Evolutionary conservation across 2,888 invertebrate genomes (phyloP), one percentile per base, ranked within the genome.

Genomic region (Atethmia centrago): DNA sequence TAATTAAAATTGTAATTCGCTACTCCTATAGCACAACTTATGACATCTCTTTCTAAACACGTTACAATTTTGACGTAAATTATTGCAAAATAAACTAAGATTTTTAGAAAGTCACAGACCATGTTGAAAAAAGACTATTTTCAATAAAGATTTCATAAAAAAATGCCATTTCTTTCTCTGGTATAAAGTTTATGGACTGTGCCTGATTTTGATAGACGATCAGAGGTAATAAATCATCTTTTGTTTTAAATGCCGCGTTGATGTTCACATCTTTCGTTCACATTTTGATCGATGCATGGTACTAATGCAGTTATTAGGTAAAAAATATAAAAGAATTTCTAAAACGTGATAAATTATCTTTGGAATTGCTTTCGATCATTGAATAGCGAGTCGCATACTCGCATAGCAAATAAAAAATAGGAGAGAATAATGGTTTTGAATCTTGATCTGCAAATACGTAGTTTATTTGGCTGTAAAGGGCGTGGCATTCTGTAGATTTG

Each of bases 1-100:
- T 85, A 87, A 72, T 92, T 91, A 49, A 94, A 94, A 80, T 94
- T 89, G 4, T 79, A 65, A 69, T 94, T 94, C 2, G 92, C 92
- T 56, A 95, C 89, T 77, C 91, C 86, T 28, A 88, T 71, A 3
- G 90, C 92, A 77, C 90, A 90, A 63, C 87, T 79, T 12, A 92
- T 82, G 3, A 93, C 74, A 28, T 78, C 65, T 67, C 87, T 83
- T 28, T 75, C 68, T 21, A 77, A 42, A 68, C 77, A 77, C 14
- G 73, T 59, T 1, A 47, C 62, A 16, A 88, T 36, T 79, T 84
- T 83, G 14, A 86, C 62, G 2, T 66, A 14, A 69, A 75, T 0
- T 49, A 61, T 55, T 64, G 45, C 67, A 71, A 63, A 84, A 66
- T 80, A n/a, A 78, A 79, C 77, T 45, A 77, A 42, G 16, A 25